phyloP scores from a whole-genome alignment of 2,113 vertebrate genomes.

The Willisornis vidua region DNA sequence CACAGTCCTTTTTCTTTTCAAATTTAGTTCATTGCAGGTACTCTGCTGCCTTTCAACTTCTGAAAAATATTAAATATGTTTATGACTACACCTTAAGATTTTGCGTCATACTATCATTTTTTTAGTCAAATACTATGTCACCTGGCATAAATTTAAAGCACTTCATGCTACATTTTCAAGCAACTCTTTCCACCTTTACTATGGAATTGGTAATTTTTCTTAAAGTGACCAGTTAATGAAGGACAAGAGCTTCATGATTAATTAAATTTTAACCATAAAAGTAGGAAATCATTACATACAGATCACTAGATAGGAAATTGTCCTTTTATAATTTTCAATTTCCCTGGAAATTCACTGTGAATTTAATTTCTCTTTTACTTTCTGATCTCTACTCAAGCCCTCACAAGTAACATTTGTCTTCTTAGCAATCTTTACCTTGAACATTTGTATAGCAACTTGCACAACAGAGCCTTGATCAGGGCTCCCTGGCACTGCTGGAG shows the following conservation, averaged over 20 bases:
- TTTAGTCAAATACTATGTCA: neutral
- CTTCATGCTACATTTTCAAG: rapidly evolving
- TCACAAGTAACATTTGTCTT: neutral
- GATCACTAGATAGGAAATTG: neutral
- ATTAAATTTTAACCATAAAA: neutral
- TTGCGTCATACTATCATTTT: neutral
- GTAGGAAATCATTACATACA: neutral
- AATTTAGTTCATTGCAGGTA: neutral
- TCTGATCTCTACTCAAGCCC: neutral
- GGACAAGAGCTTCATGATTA: neutral
- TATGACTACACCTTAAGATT: neutral
- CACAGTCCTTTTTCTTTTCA: neutral
- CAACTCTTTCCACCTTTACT: neutral
- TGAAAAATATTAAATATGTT: neutral
- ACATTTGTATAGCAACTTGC: neutral
- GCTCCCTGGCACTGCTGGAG: neutral
- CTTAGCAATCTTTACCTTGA: neutral
- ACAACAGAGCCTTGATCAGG: neutral
- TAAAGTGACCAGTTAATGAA: neutral
- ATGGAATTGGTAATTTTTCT: neutral
- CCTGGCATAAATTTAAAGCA: neutral
- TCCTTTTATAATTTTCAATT: neutral
- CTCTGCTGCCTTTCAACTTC: neutral
- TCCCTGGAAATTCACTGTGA: neutral
- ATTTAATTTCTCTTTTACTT: neutral